A percentile compares a stretch with the other conserved stretches of the same genome.
Evolutionary conservation across 2,113 vertebrate species (phyloP).

Genomic region (Falcunculus frontatus): DNA sequence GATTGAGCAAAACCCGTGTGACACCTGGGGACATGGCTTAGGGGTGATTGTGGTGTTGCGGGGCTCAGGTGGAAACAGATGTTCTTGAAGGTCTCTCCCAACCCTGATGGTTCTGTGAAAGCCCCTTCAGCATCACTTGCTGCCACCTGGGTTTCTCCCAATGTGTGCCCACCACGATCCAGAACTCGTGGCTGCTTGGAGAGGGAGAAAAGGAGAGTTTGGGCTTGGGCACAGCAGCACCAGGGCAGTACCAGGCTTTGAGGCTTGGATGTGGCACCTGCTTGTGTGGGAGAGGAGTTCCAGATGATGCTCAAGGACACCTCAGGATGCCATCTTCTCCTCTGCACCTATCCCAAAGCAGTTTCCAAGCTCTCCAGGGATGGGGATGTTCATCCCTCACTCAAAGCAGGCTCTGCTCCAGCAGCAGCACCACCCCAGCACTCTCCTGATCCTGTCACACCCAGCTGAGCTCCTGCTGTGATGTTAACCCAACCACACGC

Average conservation of each 20-base stretch:
- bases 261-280: not conserved
- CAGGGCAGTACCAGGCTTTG: not conserved
- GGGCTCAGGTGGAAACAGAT: not conserved
- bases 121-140: not conserved
- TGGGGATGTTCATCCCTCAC: not conserved
- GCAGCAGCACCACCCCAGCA: not conserved
- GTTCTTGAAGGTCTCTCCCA: not conserved
- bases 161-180: accelerated
- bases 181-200: not conserved
- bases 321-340: not conserved
- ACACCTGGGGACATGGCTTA: not conserved
- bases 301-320: not conserved
- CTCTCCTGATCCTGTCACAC: accelerated
- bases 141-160: not conserved
- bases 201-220: not conserved
- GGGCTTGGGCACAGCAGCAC: not conserved
- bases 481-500: not conserved
- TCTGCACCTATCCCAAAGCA: accelerated
- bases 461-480: not conserved
- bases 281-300: not conserved
- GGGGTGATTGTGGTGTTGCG: not conserved
- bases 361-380: not conserved
- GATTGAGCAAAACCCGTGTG: not conserved
- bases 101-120: not conserved
- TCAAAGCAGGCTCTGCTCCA: not conserved